These are phyloP conservation scores for Rhabdomys dilectus DNA, from an alignment of 2,113 vertebrate genomes.

Conservation along the genomic window DNA sequence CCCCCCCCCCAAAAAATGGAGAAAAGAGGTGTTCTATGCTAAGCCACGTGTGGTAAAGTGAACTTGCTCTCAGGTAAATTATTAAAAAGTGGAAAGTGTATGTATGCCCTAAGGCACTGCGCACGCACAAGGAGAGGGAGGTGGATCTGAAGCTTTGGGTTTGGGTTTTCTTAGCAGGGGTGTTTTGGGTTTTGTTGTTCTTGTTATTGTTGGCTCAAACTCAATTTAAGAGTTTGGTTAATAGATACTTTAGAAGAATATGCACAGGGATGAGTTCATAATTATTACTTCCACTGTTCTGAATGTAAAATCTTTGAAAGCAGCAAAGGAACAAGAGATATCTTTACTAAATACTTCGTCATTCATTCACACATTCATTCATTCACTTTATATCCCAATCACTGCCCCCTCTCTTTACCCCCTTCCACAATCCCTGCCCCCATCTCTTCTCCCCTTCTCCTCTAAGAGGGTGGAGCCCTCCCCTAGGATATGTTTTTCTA, in stretches of 20 bases:
- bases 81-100: not conserved
- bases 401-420: too few relatives aligned
- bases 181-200: not conserved
- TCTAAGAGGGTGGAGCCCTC: too few relatives aligned
- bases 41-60: not conserved
- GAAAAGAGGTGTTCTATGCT: not conserved
- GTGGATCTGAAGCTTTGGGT: not conserved
- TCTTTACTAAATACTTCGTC: not conserved
- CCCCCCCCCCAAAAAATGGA: not conserved
- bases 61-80: not conserved
- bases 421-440: too few relatives aligned
- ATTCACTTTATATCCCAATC: too few relatives aligned
- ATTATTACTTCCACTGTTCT: not conserved
- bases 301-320: constrained; percentile 8
- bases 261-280: not conserved
- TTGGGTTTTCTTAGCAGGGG: not conserved
- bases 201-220: not conserved
- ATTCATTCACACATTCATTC: too few relatives aligned
- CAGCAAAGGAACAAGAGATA: not conserved
- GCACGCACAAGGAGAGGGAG: rapidly evolving
- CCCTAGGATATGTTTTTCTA: too few relatives aligned
- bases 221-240: not conserved
- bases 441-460: too few relatives aligned
- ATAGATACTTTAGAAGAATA: not conserved
- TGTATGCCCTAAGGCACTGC: not conserved